These are phyloP conservation scores for Steinernema hermaphroditum DNA, from an alignment of 2,888 invertebrate species.

Conservation along the genomic window DNA sequence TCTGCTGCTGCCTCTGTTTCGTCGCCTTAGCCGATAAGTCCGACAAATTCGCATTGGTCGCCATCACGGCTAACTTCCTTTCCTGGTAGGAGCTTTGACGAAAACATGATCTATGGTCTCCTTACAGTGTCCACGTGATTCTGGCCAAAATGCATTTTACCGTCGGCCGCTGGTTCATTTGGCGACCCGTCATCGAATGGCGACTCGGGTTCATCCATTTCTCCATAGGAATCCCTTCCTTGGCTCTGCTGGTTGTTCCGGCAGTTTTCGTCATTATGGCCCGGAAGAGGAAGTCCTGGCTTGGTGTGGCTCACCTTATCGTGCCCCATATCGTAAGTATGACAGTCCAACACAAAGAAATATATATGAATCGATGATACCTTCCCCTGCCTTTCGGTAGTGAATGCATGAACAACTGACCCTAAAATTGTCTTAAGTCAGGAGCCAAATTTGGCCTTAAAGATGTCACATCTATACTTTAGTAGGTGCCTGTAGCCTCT, in stretches of 20 bases:
- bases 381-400: no score
- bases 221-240: conserved; percentile 45
- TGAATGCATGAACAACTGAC: no score
- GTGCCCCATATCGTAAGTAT: conserved; percentile 52
- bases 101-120: no score
- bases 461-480: no score
- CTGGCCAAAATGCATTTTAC: conserved; percentile 45
- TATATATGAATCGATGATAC: no score
- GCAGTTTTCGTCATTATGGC: conserved; percentile 49
- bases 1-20: conserved; percentile 50
- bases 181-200: conserved; percentile 48
- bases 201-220: conserved; percentile 46
- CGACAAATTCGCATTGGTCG: conserved; percentile 50
- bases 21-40: conserved; percentile 50
- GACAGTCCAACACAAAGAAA: no score
- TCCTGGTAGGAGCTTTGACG: conserved; percentile 51
- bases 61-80: conserved; percentile 49
- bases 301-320: conserved; percentile 41
- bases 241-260: conserved; percentile 51
- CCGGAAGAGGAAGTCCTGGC: conserved; percentile 34
- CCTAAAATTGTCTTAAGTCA: no score
- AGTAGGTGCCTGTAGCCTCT: no score
- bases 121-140: conserved; percentile 48
- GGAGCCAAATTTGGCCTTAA: no score
- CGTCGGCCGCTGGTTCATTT: conserved; percentile 48